Conservation (phyloP, 2,888 invertebrate genomes). For the Dasysyrphus tricinctus region DNA sequence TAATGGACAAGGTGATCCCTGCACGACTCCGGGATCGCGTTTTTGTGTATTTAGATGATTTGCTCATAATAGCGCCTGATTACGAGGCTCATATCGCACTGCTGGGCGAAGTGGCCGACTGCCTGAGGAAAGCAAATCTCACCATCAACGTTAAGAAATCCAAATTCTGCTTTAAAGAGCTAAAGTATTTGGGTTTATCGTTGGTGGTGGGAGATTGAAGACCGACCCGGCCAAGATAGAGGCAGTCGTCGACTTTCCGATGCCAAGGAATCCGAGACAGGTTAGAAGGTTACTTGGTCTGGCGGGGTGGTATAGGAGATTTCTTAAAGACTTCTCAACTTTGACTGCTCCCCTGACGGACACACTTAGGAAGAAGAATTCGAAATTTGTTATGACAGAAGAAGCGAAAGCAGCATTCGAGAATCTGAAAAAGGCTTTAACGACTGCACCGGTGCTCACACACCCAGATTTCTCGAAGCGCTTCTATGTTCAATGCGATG, state of each 20-base stretch:
- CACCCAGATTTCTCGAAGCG: no score
- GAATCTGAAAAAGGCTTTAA: no score
- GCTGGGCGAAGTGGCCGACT: not conserved
- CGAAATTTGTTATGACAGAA: constrained; percentile 35
- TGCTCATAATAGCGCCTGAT: not conserved
- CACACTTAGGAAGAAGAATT: constrained; percentile 29
- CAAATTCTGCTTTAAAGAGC: not conserved
- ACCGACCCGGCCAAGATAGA: no score
- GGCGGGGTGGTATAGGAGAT: no score
- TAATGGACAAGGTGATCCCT: no score
- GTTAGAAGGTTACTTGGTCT: no score
- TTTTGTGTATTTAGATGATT: not conserved
- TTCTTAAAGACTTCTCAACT: constrained; percentile 50
- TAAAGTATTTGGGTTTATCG: not conserved
- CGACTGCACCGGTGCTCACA: no score
- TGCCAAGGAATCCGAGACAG: no score
- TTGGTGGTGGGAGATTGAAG: constrained; percentile 11
- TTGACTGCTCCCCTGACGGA: constrained; percentile 57
- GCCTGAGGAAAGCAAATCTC: not conserved
- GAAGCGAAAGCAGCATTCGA: no score
- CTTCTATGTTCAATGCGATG: no score
- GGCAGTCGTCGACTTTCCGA: no score
- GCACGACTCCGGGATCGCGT: not conserved
- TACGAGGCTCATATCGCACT: not conserved
- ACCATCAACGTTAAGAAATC: not conserved